phyloP scores from a whole-genome alignment of 2,113 vertebrate species.

The Neolamprologus variostigma region DNA sequence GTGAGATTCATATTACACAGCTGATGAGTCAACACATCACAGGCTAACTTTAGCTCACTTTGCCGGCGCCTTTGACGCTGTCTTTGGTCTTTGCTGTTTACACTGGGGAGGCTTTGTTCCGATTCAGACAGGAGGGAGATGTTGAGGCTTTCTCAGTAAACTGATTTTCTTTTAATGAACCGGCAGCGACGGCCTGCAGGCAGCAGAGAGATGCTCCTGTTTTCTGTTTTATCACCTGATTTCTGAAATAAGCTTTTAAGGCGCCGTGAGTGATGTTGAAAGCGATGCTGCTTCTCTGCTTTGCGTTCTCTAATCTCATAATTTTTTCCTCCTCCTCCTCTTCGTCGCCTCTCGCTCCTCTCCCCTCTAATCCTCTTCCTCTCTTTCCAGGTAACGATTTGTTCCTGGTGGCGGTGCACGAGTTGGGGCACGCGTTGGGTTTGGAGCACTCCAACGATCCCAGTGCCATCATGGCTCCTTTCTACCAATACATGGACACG shows the following conservation, averaged over 20 bases:
- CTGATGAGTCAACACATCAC: not conserved
- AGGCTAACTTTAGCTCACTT: not conserved
- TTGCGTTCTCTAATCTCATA: not conserved
- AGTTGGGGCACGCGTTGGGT: slow-evolving; percentile 90
- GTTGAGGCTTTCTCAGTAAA: not conserved
- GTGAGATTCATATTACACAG: not conserved
- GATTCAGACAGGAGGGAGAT: not conserved
- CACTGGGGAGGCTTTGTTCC: not conserved
- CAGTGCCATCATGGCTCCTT: slow-evolving; percentile 97
- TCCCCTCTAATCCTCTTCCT: not conserved
- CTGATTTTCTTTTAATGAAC: not conserved
- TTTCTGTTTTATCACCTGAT: not conserved
- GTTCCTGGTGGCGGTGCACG: slow-evolving; percentile 94
- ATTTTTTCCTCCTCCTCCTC: not conserved
- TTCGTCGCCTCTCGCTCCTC: not conserved
- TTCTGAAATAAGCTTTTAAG: not conserved
- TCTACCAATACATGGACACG: slow-evolving; percentile 99
- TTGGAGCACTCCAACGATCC: slow-evolving; percentile 96
- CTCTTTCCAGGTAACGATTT: slow-evolving; percentile 83
- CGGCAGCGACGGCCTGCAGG: not conserved
- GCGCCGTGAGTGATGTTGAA: not conserved
- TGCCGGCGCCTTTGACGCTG: not conserved
- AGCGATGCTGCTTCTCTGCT: not conserved
- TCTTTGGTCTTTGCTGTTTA: not conserved
- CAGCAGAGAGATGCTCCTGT: not conserved